phyloP scores from a whole-genome alignment of 2,888 invertebrate genomes.

The Spisula solida region DNA sequence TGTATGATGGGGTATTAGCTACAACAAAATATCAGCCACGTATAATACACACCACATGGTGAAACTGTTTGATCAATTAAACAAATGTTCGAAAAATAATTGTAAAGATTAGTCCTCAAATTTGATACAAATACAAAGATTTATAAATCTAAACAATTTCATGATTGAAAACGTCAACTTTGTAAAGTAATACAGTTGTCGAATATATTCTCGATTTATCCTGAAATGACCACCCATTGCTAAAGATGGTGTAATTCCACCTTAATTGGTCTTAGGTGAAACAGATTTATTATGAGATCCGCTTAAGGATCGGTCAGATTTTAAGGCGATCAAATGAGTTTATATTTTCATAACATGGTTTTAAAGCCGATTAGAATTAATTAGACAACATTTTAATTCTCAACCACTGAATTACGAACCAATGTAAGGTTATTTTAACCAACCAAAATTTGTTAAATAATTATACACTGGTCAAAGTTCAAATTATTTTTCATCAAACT shows the following conservation, averaged over 20 bases:
- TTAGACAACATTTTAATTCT: conserved; percentile 39
- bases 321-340: conserved; percentile 34
- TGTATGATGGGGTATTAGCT: too few species aligned
- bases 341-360: conserved; percentile 41
- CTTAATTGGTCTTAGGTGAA: conserved; percentile 49
- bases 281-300: conserved; percentile 36
- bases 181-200: neutral
- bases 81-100: neutral
- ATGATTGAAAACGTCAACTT: neutral
- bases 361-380: conserved; percentile 57
- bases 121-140: neutral
- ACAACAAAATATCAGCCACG: too few species aligned
- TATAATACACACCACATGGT: too few species aligned
- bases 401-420: neutral
- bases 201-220: neutral
- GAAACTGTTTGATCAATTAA: too few species aligned
- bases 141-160: conserved; percentile 9
- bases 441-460: conserved; percentile 19
- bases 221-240: conserved; percentile 37
- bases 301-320: conserved; percentile 52
- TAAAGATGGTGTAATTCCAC: conserved; percentile 32
- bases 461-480: conserved; percentile 21
- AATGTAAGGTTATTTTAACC: conserved; percentile 9
- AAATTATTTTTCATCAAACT: neutral
- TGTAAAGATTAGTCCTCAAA: neutral